These are phyloP conservation scores for Argyrosomus japonicus DNA, from an alignment of 2,113 vertebrate genomes.

Conservation along the genomic window DNA sequence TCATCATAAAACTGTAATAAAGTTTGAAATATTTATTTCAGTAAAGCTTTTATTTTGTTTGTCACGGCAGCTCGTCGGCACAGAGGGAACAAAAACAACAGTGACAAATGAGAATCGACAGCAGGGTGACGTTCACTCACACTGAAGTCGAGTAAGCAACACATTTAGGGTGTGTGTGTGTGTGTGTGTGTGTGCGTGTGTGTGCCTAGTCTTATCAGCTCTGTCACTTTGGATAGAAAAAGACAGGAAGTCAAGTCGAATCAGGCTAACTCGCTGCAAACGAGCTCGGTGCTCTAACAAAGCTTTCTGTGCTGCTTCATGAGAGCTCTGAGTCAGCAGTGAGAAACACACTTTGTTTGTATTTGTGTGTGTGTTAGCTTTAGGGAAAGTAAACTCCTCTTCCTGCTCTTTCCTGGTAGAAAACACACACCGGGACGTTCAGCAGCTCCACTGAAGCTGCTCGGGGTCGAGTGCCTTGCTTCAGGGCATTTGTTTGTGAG, in stretches of 20 bases:
- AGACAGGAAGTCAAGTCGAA: slow-evolving; percentile 62
- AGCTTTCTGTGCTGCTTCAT: slow-evolving; percentile 18
- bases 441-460: no score
- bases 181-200: slow-evolving; percentile 7
- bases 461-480: no score
- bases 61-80: background rate
- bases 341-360: background rate
- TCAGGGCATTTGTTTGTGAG: no score
- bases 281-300: slow-evolving; percentile 14
- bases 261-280: slow-evolving; percentile 37
- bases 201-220: slow-evolving; percentile 31
- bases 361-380: no score
- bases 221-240: slow-evolving; percentile 63
- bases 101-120: slow-evolving; percentile 55
- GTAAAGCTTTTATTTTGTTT: slow-evolving; percentile 6
- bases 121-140: background rate
- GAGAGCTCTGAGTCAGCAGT: background rate
- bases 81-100: background rate
- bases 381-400: no score
- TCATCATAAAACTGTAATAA: background rate
- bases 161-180: slow-evolving; percentile 7
- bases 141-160: slow-evolving; percentile 25
- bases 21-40: background rate
- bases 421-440: no score
- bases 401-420: no score